A percentile compares a stretch with the other conserved stretches of the same genome.
Evolutionary conservation across 2,888 invertebrate species (phyloP).

Genomic region (Brachyopa scutellaris): DNA sequence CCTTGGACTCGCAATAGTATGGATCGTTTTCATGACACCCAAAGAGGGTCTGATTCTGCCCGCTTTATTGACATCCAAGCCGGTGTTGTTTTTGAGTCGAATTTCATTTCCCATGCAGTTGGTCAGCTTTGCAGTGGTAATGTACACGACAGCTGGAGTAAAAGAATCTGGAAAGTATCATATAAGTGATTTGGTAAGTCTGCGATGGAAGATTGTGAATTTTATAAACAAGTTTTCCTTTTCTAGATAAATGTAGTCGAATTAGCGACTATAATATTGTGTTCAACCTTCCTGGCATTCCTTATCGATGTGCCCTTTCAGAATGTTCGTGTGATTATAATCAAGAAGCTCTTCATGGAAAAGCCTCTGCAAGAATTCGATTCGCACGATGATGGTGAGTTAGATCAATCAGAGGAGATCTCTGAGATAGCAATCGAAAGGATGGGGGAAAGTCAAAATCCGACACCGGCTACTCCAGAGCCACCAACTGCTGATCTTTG

Average conservation of each 20-base stretch:
- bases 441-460: slow-evolving; percentile 54
- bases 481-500: slow-evolving; percentile 82
- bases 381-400: slow-evolving; percentile 70
- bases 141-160: slow-evolving; percentile 85
- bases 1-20: slow-evolving; percentile 84
- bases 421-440: slow-evolving; percentile 24
- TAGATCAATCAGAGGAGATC: slow-evolving; percentile 77
- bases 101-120: slow-evolving; percentile 87
- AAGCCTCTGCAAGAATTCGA: slow-evolving; percentile 74
- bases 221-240: slow-evolving; percentile 44
- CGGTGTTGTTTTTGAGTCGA: slow-evolving; percentile 85
- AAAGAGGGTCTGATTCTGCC: slow-evolving; percentile 74
- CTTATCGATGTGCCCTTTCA: slow-evolving; percentile 87
- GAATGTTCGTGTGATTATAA: slow-evolving; percentile 78
- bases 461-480: slow-evolving; percentile 74
- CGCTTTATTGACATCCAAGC: slow-evolving; percentile 83
- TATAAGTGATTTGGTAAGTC: slow-evolving; percentile 84
- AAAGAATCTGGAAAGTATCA: slow-evolving; percentile 85
- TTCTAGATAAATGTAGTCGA: slow-evolving; percentile 84
- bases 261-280: slow-evolving; percentile 82
- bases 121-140: slow-evolving; percentile 86
- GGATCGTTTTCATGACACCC: slow-evolving; percentile 84
- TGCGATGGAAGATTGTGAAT: neutral
- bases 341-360: slow-evolving; percentile 81
- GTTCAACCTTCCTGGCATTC: slow-evolving; percentile 84